Percentiles rank a stretch among this genome's conserved stretches.
These are phyloP conservation scores for Vombatus ursinus DNA, from an alignment of 2,113 vertebrate genomes.

Conservation along the genomic window DNA sequence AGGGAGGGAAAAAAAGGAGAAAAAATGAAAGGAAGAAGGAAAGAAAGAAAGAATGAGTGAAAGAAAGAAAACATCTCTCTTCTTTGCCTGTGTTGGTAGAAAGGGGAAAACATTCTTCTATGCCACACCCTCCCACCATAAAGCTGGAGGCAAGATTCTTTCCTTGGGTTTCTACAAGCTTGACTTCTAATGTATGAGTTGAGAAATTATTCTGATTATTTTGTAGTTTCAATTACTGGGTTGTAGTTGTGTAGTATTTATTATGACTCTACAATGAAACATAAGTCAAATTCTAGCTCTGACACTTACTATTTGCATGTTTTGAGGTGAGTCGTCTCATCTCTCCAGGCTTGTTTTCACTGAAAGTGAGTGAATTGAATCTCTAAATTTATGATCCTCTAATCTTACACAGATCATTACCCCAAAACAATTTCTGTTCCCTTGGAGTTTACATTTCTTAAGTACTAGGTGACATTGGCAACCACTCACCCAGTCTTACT, in stretches of 20 bases:
- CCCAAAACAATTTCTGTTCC: neutral
- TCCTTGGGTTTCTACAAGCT: neutral
- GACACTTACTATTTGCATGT: neutral
- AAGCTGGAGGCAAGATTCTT: neutral
- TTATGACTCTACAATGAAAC: neutral
- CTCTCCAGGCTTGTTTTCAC: neutral
- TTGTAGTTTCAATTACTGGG: neutral
- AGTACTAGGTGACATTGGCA: neutral
- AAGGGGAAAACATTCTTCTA: neutral
- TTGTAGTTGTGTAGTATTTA: neutral
- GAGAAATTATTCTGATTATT: neutral
- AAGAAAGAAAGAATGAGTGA: too few species aligned
- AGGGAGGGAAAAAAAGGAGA: neutral
- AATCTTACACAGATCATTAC: neutral
- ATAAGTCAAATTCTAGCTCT: neutral
- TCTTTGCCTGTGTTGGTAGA: neutral
- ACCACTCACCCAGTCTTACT: neutral
- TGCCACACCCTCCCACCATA: neutral
- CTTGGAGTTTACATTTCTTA: neutral
- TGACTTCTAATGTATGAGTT: neutral
- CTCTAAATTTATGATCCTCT: neutral
- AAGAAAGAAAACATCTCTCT: neutral
- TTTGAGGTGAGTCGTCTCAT: neutral
- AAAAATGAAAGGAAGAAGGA: too few species aligned
- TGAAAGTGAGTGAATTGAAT: neutral